These are phyloP conservation scores for Troides oblongomaculatus DNA, from an alignment of 2,888 invertebrate species.

Conservation along the genomic window DNA sequence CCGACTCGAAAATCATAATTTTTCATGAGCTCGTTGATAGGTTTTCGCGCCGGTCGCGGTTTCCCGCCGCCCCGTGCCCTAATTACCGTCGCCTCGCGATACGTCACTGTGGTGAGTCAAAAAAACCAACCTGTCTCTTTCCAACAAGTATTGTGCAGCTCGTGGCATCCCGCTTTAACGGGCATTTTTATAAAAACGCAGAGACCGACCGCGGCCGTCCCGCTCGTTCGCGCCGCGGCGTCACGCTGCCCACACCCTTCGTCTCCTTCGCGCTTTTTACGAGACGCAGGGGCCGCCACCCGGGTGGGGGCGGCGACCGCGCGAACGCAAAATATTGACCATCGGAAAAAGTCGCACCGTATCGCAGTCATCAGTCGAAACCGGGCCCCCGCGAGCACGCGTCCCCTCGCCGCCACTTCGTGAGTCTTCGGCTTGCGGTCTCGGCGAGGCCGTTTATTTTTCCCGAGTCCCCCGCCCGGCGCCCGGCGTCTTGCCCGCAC, in stretches of 20 bases:
- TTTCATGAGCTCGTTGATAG: conserved; percentile 80
- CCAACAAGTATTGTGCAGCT: conserved; percentile 49
- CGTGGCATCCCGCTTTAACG: conserved; percentile 65
- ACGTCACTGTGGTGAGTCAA: conserved; percentile 77
- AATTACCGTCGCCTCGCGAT: conserved; percentile 77
- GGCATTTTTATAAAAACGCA: conserved; percentile 80
- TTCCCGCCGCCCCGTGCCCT: conserved; percentile 79
- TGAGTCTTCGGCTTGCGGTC: conserved; percentile 77
- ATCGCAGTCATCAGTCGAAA: conserved; percentile 81
- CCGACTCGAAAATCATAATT: conserved; percentile 77
- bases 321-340: conserved; percentile 81
- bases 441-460: conserved; percentile 68
- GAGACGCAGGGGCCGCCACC: conserved; percentile 78
- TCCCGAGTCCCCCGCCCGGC: conserved; percentile 69
- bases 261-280: conserved; percentile 81
- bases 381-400: conserved; percentile 74
- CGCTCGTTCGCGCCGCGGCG: conserved; percentile 71
- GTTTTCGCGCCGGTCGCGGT: conserved; percentile 77
- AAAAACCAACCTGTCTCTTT: conserved; percentile 76
- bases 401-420: conserved; percentile 71
- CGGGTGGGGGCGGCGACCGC: conserved; percentile 77
- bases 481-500: conserved; percentile 71
- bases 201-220: conserved; percentile 75
- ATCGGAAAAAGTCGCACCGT: conserved; percentile 81
- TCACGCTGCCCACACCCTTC: conserved; percentile 72